These are phyloP conservation scores for Lamprologus speciosus DNA, from an alignment of 2,113 vertebrate species.

Conservation along the genomic window DNA sequence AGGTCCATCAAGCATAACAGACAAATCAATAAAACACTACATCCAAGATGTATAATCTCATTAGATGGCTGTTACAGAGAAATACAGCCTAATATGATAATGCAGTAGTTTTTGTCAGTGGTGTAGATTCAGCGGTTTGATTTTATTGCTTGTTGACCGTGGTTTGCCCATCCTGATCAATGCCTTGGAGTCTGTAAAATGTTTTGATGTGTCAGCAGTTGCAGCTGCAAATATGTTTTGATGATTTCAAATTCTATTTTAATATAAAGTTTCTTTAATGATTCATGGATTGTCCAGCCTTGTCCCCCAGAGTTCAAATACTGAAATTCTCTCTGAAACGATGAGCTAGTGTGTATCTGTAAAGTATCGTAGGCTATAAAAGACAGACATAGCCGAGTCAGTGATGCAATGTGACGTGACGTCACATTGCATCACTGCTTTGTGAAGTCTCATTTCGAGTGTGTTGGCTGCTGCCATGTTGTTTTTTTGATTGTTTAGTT, in stretches of 20 bases:
- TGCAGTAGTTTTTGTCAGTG: constrained; percentile 2
- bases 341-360: neutral
- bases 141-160: constrained; percentile 32
- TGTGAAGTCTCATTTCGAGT: neutral
- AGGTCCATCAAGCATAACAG: constrained; percentile 30
- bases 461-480: neutral
- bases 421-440: neutral
- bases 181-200: neutral
- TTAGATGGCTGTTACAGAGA: constrained; percentile 25
- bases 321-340: neutral
- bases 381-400: neutral
- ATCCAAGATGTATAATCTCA: constrained; percentile 47
- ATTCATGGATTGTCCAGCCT: neutral
- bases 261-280: neutral
- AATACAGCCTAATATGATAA: constrained; percentile 20
- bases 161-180: neutral
- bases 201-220: neutral
- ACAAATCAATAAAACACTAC: constrained; percentile 48
- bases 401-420: neutral
- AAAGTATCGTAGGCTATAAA: neutral
- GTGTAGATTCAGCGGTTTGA: constrained; percentile 5
- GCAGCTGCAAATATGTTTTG: neutral
- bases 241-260: neutral
- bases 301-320: neutral
- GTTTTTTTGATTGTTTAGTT: neutral